Conservation (phyloP, 2,888 invertebrate species). For the Rhorus exstirpatorius region DNA sequence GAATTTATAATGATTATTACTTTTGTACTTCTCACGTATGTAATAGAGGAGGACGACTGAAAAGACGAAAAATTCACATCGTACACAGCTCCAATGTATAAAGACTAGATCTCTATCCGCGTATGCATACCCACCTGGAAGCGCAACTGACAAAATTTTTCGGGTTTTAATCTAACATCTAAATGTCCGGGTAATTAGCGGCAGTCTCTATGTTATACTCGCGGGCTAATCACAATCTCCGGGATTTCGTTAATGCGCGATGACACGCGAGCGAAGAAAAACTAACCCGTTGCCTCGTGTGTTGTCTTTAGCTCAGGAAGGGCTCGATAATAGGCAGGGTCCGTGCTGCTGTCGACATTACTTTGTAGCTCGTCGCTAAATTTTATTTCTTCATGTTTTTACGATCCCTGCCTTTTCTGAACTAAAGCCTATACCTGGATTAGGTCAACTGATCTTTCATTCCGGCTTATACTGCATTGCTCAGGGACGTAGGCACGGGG, state of each 20-base stretch:
- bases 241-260: conserved; percentile 75
- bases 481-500: too few relatives aligned
- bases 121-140: conserved; percentile 35
- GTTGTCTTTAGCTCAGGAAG: not conserved
- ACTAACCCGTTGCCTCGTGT: conserved; percentile 5
- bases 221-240: conserved; percentile 71
- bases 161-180: conserved; percentile 77
- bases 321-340: too few relatives aligned
- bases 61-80: conserved; percentile 20
- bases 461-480: too few relatives aligned
- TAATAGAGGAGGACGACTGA: not conserved
- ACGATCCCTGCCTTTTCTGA: too few relatives aligned
- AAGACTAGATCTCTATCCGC: conserved; percentile 35
- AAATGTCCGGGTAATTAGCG: conserved; percentile 76
- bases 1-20: conserved; percentile 8
- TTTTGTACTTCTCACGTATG: not conserved
- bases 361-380: too few relatives aligned
- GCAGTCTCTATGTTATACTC: not conserved
- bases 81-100: not conserved
- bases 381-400: too few relatives aligned
- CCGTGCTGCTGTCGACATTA: too few relatives aligned
- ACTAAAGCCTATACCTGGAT: too few relatives aligned
- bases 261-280: conserved; percentile 76
- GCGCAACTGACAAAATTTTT: conserved; percentile 73
- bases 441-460: too few relatives aligned